Base-by-base conservation (phyloP, 2,888 invertebrate species). In the Portevinia maculata region DNA sequence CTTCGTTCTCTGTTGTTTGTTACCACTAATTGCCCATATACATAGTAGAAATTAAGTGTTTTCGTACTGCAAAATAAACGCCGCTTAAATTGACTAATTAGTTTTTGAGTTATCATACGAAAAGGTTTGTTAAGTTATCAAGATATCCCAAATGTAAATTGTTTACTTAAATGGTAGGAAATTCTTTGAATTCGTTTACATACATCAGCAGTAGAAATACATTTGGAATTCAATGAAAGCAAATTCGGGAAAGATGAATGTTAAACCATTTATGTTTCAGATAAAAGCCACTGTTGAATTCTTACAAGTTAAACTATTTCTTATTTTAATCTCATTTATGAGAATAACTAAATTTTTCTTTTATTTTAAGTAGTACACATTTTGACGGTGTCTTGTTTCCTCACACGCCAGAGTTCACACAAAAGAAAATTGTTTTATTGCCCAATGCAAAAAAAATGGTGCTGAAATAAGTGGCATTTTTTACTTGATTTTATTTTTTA, bases 121-220 rank as follows among this genome's bases (percentile, higher is more conserved):
- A 62, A 70, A 70, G 69, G 69, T 70, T 70, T 59, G 69, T 70
- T 57, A 21, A 37, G 15, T 50, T 48, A 39, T n/a, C n/a, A n/a
- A n/a, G n/a, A n/a, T n/a, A n/a, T n/a, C 37, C 21, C 3, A 19
- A 65, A 21, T 53, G 11, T 15, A 53, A n/a, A n/a, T n/a, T 32
- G 24, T 55, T 52, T 55, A 32, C 19, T 4, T 17, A 48, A 39
- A 5, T 32, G 32, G 3, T 21, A 19, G 32, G 7, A 3, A 60
- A 32, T 24, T 24, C 24, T 24, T 3, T 24, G 24, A 24, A 24
- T 24, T 2, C 24, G 24, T 24, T 24, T 24, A 24, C n/a, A n/a
- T n/a, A n/a, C n/a, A n/a, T n/a, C n/a, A n/a, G n/a, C n/a, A n/a
- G 24, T 2, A 24, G 5, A 24, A 24, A 24, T 24, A 5, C 24